Conservation (phyloP, 37 sponge, comb jelly and placozoan species). For the Agelas oroides region DNA sequence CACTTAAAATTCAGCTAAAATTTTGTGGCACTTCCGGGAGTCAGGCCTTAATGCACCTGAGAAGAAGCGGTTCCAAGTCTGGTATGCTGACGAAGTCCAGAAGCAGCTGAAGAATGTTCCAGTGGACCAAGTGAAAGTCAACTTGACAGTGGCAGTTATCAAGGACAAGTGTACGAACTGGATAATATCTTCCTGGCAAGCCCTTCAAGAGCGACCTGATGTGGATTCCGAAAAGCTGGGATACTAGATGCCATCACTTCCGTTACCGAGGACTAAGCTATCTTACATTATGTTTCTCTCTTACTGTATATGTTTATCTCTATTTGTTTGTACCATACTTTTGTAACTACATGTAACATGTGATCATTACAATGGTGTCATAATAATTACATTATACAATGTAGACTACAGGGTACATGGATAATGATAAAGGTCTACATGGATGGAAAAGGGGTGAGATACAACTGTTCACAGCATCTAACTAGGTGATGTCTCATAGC, state of each 20-base stretch:
- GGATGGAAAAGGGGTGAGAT: conserved; percentile 21
- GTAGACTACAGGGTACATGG: no score
- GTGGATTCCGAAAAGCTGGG: conserved; percentile 43
- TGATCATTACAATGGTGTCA: no score
- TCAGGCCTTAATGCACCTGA: no score
- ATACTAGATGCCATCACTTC: not conserved
- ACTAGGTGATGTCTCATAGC: conserved; percentile 47
- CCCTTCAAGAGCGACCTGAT: conserved; percentile 26
- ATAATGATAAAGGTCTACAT: no score
- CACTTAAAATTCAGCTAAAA: no score
- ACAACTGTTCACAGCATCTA: conserved; percentile 17
- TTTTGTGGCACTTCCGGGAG: no score
- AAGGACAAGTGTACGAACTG: conserved; percentile 23
- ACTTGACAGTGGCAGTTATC: not conserved
- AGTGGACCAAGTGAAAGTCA: conserved; percentile 23
- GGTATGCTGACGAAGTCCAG: conserved; percentile 62
- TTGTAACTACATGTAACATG: no score
- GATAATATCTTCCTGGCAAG: conserved; percentile 3
- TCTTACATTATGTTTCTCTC: no score
- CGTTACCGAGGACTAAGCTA: not conserved
- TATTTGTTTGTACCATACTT: no score
- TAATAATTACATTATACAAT: no score
- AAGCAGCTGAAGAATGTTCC: conserved; percentile 3
- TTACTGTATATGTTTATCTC: no score
- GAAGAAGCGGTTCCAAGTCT: conserved; percentile 38